phyloP scores from a whole-genome alignment of 1,140 invertebrate species.

The Ylistrum balloti region DNA sequence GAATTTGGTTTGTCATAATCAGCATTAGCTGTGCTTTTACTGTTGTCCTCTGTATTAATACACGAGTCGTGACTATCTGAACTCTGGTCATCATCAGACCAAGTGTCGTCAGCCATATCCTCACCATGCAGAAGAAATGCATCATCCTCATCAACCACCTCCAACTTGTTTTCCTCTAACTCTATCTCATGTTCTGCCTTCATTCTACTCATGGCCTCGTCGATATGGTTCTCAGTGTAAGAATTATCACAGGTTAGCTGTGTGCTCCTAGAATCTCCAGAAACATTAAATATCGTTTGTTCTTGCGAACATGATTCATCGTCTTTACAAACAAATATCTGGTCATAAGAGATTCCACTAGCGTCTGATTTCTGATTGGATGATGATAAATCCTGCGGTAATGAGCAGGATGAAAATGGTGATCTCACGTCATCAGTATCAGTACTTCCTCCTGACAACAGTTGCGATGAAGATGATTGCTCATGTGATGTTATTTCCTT shows the following conservation, averaged over 20 bases:
- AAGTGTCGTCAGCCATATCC: neutral
- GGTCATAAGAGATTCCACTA: neutral
- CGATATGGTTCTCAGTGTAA: conserved; percentile 1
- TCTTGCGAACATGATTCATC: neutral
- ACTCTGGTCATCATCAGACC: conserved; percentile 48
- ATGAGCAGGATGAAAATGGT: neutral
- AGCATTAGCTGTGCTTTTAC: neutral
- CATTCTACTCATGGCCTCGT: neutral
- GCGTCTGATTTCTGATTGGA: neutral
- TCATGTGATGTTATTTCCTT: neutral
- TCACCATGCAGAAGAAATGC: neutral
- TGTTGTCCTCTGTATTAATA: neutral
- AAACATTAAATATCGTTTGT: neutral
- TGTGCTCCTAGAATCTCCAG: neutral
- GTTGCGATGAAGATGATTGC: neutral
- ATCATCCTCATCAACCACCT: conserved; percentile 10
- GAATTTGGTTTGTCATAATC: neutral
- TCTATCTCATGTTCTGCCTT: neutral
- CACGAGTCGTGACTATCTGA: conserved; percentile 41
- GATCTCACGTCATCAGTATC: neutral
- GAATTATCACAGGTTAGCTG: neutral
- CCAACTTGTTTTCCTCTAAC: no score
- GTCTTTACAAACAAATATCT: neutral
- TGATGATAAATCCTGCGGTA: neutral
- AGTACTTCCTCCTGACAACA: neutral